A percentile compares a stretch with the other conserved stretches of the same genome.
phyloP scores from a whole-genome alignment of 2,113 vertebrate species.

The Tragelaphus scriptus region DNA sequence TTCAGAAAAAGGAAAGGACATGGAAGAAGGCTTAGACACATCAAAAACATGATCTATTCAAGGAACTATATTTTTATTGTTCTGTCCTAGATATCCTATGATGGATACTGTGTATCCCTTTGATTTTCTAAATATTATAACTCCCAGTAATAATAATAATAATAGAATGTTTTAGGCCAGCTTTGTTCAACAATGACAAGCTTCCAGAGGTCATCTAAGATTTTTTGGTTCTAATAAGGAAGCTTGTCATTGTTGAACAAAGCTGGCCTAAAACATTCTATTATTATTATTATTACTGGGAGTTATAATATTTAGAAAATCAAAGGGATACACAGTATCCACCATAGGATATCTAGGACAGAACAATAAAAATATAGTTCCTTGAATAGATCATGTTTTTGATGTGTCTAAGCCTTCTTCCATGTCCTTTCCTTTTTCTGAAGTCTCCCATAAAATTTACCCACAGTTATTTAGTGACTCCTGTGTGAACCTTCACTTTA shows the following conservation, averaged over 20 bases:
- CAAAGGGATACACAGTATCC: neutral
- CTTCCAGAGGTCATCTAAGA: too few relatives aligned
- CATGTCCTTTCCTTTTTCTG: accelerated
- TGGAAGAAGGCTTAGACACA: neutral
- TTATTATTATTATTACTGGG: neutral
- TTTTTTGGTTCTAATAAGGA: too few relatives aligned
- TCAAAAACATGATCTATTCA: neutral
- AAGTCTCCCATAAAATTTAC: neutral
- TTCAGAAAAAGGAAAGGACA: neutral
- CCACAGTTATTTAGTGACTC: neutral
- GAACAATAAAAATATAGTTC: neutral
- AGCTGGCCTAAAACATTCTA: too few relatives aligned
- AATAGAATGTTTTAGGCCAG: too few relatives aligned
- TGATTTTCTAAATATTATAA: neutral
- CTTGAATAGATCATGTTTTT: neutral
- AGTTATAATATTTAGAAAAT: neutral
- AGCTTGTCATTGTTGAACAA: neutral
- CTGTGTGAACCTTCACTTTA: too few relatives aligned
- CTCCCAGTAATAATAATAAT: neutral
- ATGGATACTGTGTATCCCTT: neutral
- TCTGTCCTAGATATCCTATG: neutral
- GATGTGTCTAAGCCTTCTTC: neutral
- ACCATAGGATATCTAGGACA: neutral
- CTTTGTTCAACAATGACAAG: neutral
- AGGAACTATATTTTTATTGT: neutral